phyloP scores from a whole-genome alignment of 2,888 invertebrate genomes.

The Metellina segmentata region DNA sequence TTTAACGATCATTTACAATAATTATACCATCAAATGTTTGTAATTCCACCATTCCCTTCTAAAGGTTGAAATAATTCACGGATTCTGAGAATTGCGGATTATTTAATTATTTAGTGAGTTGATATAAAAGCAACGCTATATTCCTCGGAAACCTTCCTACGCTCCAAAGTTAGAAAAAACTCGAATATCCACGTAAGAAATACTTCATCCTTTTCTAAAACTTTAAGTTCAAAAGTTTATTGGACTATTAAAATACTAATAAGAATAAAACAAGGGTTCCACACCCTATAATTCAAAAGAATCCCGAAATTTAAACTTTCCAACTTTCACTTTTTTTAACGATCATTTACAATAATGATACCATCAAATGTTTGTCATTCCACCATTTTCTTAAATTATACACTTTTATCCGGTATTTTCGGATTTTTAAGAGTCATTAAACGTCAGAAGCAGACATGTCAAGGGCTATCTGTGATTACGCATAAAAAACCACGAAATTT shows the following conservation, averaged over 20 bases:
- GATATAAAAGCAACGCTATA: too few relatives aligned
- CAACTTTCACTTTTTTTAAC: conserved; percentile 37
- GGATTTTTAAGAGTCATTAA: conserved; percentile 29
- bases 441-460: conserved; percentile 8
- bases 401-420: not conserved
- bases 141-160: too few relatives aligned
- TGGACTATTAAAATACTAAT: not conserved
- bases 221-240: not conserved
- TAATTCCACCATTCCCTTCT: too few relatives aligned
- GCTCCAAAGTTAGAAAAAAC: too few relatives aligned
- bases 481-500: conserved; percentile 19
- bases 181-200: too few relatives aligned
- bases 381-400: conserved; percentile 41
- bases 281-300: not conserved
- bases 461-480: conserved; percentile 17
- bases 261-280: not conserved
- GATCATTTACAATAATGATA: conserved; percentile 43
- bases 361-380: conserved; percentile 49
- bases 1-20: too few relatives aligned
- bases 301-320: not conserved
- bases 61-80: too few relatives aligned
- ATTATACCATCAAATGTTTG: too few relatives aligned
- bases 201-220: too few relatives aligned
- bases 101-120: too few relatives aligned
- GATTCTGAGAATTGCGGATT: too few relatives aligned